phyloP scores from a whole-genome alignment of 2,888 invertebrate genomes.

The Antheraea assamensis region DNA sequence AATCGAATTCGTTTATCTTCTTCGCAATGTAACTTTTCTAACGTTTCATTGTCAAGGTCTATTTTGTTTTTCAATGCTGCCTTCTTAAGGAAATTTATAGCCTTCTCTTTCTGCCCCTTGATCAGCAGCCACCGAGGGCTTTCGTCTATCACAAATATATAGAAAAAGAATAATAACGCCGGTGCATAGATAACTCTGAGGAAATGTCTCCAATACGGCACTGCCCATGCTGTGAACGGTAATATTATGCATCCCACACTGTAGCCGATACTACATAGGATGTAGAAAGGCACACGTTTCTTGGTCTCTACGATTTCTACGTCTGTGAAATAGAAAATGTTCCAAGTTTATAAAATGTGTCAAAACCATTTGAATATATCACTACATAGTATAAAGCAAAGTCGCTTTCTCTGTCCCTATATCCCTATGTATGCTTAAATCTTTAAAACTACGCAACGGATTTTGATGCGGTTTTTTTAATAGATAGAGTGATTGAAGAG shows the following conservation, averaged over 20 bases:
- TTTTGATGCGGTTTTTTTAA: no score
- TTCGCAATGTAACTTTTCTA: conserved; percentile 45
- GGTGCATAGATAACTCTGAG: conserved; percentile 86
- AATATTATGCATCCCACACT: conserved; percentile 47
- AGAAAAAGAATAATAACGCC: conserved; percentile 84
- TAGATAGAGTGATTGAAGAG: no score
- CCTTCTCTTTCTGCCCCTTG: conserved; percentile 84
- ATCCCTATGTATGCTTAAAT: no score
- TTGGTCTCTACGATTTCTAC: conserved; percentile 63
- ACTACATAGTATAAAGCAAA: no score
- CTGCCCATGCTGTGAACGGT: conserved; percentile 56
- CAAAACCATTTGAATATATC: no score
- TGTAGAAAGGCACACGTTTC: conserved; percentile 55
- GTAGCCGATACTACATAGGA: conserved; percentile 53
- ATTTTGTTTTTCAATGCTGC: conserved; percentile 79
- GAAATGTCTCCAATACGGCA: conserved; percentile 86
- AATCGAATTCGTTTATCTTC: conserved; percentile 47
- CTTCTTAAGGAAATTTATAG: conserved; percentile 82
- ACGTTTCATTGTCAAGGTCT: conserved; percentile 46
- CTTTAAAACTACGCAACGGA: no score
- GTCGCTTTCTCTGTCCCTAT: no score
- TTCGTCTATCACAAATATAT: conserved; percentile 86
- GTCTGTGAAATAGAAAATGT: conserved; percentile 46
- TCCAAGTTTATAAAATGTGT: not conserved
- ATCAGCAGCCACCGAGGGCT: conserved; percentile 91